Evolutionary conservation across 1,140 invertebrate species (phyloP), one percentile per base, ranked within the genome.

Genomic region (Drosophila virilis): DNA sequence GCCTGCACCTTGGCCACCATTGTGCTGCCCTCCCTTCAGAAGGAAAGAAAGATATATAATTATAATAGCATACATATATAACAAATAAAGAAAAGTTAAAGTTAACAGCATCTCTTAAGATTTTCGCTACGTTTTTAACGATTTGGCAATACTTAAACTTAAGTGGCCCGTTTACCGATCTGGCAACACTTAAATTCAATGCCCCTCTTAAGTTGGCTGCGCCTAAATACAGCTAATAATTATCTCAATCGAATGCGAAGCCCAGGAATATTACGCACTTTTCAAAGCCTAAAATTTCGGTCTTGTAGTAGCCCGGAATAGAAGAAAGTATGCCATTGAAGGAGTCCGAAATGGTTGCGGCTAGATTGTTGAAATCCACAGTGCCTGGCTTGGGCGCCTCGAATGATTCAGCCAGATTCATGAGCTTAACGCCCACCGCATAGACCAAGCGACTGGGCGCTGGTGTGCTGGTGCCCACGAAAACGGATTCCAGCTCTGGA

Each of bases 331-430:
- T 93, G 1, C 94, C 93, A 35, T 94, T 94, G 58, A 97, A 94
- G 22, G 93, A 95, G 50, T 94, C 93, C 0, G 93, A 93, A 15
- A 98, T 95, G 9, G 94, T 94, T 38, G 95, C 94, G 0, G 95
- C 94, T n/a, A 97, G 93, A 33, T 95, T 94, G 10, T 96, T 94
- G 78, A 96, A 98, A 58, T 97, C 96, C 6, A 94, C 91, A 6
- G 94, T 95, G 10, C 95, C 96, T 0, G 93, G 93, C 43, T 94
- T 92, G 0, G 97, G 97, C 2, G 95, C 93, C 46, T 94, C 92
- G 92, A 96, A 97, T 67, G 95, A 95, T 73, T 97, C 95, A 0
- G 96, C 97, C 28, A 97, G 91, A 42, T 96, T 96, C 6, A 95
- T 94, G 2, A 98, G 93, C 78, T 96, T 96, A 0, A 98, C 93